Conservation (phyloP, 2,888 invertebrate species). For the Andrena fulva region DNA sequence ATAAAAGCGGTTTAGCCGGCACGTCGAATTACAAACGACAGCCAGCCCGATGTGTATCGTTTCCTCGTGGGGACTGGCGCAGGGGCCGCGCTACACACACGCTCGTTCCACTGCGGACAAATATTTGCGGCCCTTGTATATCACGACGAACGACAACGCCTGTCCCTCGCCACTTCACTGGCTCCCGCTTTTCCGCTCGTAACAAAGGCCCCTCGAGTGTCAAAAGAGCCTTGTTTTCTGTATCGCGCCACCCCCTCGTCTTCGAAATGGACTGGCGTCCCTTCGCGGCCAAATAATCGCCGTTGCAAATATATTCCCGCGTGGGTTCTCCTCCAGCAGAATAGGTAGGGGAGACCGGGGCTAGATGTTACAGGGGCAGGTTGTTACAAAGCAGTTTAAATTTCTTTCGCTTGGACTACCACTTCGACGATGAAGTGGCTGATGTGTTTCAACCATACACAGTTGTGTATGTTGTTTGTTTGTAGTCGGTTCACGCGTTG, state of each 20-base stretch:
- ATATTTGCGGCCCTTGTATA: constrained; percentile 59
- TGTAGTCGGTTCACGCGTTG: too few relatives aligned
- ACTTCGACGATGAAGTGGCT: too few relatives aligned
- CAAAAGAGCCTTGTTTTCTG: constrained; percentile 35
- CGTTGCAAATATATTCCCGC: background rate
- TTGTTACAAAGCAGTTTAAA: too few relatives aligned
- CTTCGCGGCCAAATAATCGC: background rate
- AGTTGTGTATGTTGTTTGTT: too few relatives aligned
- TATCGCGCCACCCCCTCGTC: constrained; percentile 23
- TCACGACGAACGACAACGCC: constrained; percentile 46
- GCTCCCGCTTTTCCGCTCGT: constrained; percentile 32
- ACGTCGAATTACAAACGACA: constrained; percentile 60
- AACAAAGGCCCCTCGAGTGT: constrained; percentile 47
- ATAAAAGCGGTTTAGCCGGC: constrained; percentile 62
- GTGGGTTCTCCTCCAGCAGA: too few relatives aligned
- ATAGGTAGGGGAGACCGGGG: too few relatives aligned
- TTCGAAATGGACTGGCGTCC: background rate
- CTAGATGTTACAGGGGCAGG: too few relatives aligned
- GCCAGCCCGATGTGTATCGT: constrained; percentile 27
- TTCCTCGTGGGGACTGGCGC: constrained; percentile 19
- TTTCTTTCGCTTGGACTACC: too few relatives aligned
- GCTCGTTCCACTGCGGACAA: constrained; percentile 46
- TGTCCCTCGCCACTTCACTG: constrained; percentile 51
- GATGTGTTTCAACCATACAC: too few relatives aligned
- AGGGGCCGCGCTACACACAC: background rate